Percentiles rank a stretch among this genome's conserved stretches.
Conservation (phyloP, 30 jellyfish, hydroid and myxozoan genomes). For the Turritopsis rubra region DNA sequence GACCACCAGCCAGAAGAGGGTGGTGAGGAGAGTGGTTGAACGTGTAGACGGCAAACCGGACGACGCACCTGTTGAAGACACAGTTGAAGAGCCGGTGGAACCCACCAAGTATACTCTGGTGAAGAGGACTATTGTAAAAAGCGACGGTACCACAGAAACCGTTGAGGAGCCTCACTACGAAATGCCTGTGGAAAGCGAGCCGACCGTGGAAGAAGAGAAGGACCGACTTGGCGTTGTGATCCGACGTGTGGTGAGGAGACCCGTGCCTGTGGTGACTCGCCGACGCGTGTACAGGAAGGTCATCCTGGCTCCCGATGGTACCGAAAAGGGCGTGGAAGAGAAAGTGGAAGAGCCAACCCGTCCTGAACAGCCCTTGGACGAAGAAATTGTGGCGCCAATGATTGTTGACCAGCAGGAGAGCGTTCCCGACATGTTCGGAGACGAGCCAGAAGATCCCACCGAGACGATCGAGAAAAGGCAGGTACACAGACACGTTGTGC, state of each 20-base stretch:
- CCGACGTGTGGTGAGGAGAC: slow-evolving; percentile 38
- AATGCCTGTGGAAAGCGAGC: slow-evolving; percentile 51
- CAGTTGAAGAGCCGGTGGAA: slow-evolving; percentile 50
- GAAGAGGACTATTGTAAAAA: slow-evolving; percentile 30
- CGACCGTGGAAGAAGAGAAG: slow-evolving; percentile 57
- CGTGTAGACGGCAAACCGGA: slow-evolving; percentile 55
- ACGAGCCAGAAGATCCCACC: slow-evolving; percentile 31
- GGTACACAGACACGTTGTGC: slow-evolving; percentile 15
- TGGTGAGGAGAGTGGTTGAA: slow-evolving; percentile 52
- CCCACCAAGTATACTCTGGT: slow-evolving; percentile 46
- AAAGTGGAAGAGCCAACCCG: slow-evolving; percentile 21
- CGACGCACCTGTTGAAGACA: slow-evolving; percentile 62
- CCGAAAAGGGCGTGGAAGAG: slow-evolving; percentile 29
- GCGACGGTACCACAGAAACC: slow-evolving; percentile 39
- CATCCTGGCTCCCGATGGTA: slow-evolving; percentile 44
- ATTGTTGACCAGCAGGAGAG: slow-evolving; percentile 34
- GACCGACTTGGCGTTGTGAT: slow-evolving; percentile 52
- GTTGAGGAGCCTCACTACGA: slow-evolving; percentile 69
- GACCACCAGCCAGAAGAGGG: slow-evolving; percentile 51
- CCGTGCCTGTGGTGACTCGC: slow-evolving; percentile 40
- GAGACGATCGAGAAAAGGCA: neutral
- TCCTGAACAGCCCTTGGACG: slow-evolving; percentile 18
- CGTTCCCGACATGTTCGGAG: slow-evolving; percentile 12
- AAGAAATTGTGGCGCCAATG: slow-evolving; percentile 32
- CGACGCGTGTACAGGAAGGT: slow-evolving; percentile 54